A percentile compares a stretch with the other conserved stretches of the same genome.
Conservation (phyloP, 2,888 invertebrate genomes). For the Spodoptera littoralis region DNA sequence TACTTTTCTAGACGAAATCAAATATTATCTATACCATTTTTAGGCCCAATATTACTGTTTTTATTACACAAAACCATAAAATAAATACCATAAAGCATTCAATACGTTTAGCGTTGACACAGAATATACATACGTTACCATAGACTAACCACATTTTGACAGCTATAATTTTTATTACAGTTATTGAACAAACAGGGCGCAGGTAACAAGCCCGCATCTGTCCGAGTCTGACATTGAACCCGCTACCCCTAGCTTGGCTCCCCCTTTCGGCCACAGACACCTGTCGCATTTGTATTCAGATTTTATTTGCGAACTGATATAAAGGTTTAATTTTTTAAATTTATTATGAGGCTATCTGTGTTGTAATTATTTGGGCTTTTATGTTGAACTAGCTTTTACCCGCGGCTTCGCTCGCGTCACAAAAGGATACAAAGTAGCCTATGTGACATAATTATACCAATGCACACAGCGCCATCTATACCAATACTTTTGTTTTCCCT, state of each 20-base stretch:
- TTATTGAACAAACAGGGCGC: slow-evolving; percentile 53
- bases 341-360: too few relatives aligned
- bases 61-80: not conserved
- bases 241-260: slow-evolving; percentile 52
- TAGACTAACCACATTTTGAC: slow-evolving; percentile 42
- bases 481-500: too few relatives aligned
- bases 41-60: not conserved
- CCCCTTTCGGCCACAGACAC: slow-evolving; percentile 54
- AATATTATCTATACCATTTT: not conserved
- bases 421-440: too few relatives aligned
- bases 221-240: slow-evolving; percentile 48
- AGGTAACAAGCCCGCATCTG: slow-evolving; percentile 56
- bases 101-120: slow-evolving; percentile 5
- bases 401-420: too few relatives aligned
- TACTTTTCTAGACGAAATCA: not conserved
- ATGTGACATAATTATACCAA: too few relatives aligned
- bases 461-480: too few relatives aligned
- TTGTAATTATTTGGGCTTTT: not conserved
- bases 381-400: too few relatives aligned
- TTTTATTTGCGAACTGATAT: slow-evolving; percentile 60
- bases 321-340: slow-evolving; percentile 9
- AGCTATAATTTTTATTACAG: slow-evolving; percentile 48
- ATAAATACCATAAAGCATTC: not conserved
- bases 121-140: slow-evolving; percentile 12
- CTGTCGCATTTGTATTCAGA: slow-evolving; percentile 64